phyloP scores from a whole-genome alignment of 1,140 invertebrate species.

The Hypsibius dujardini region DNA sequence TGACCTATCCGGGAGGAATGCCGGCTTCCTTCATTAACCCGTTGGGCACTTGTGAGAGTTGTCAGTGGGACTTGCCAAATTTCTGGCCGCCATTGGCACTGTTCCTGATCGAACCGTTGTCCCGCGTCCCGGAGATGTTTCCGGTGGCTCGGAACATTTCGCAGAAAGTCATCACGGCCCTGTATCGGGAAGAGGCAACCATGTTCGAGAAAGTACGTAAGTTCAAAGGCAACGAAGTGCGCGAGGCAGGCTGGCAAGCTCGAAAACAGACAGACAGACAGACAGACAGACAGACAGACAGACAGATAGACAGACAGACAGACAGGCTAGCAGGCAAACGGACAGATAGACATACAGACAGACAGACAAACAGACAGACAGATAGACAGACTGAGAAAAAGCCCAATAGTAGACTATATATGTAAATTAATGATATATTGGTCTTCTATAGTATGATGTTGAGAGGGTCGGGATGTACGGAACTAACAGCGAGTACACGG shows the following conservation, averaged over 20 bases:
- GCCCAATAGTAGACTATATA: too few species aligned
- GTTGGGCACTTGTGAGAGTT: not conserved
- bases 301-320: too few species aligned
- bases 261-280: too few species aligned
- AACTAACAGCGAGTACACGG: not conserved
- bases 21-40: not conserved
- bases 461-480: not conserved
- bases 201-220: too few species aligned
- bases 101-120: not conserved
- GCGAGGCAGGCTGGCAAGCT: too few species aligned
- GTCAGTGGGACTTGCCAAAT: slow-evolving; percentile 1
- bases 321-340: too few species aligned
- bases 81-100: not conserved
- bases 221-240: too few species aligned
- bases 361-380: too few species aligned
- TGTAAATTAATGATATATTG: too few species aligned
- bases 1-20: not conserved
- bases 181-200: not conserved
- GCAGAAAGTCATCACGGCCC: not conserved
- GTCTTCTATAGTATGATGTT: not conserved
- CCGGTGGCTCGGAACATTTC: not conserved
- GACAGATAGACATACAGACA: too few species aligned
- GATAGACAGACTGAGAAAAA: too few species aligned
- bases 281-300: too few species aligned
- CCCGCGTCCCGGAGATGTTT: not conserved